phyloP scores from a whole-genome alignment of 2,888 invertebrate species.

The Cremastobaeus sp. region DNA sequence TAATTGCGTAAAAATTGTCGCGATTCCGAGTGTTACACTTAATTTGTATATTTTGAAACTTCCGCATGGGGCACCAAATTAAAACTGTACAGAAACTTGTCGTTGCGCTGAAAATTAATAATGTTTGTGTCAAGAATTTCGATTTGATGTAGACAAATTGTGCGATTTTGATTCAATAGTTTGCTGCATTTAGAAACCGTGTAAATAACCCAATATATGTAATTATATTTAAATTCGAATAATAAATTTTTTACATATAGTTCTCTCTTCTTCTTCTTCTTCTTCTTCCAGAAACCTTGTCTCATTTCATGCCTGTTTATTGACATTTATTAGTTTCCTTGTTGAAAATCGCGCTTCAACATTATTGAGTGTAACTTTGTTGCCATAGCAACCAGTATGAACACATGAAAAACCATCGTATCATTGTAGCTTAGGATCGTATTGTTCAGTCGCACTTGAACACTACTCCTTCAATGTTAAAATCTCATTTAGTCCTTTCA shows the following conservation, averaged over 20 bases:
- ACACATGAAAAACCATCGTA: constrained; percentile 70
- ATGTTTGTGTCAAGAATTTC: background rate
- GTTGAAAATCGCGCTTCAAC: constrained; percentile 8
- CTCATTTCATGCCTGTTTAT: background rate
- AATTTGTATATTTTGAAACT: too few relatives aligned
- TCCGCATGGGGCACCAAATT: too few relatives aligned
- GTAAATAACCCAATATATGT: constrained; percentile 40
- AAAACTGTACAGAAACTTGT: too few relatives aligned
- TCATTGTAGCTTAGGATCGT: constrained; percentile 44
- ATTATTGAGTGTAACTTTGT: constrained; percentile 55
- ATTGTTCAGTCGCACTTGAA: constrained; percentile 10
- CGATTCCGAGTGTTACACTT: too few relatives aligned
- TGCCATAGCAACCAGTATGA: constrained; percentile 68
- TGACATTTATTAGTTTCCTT: background rate
- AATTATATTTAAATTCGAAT: constrained; percentile 46
- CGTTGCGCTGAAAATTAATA: background rate
- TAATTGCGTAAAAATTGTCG: background rate
- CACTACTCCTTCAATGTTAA: background rate
- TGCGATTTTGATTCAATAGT: constrained; percentile 16
- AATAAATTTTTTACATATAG: constrained; percentile 33
- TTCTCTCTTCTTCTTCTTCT: background rate
- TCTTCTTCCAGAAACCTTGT: background rate
- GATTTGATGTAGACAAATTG: background rate
- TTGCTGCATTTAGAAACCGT: constrained; percentile 34
- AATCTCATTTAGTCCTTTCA: constrained; percentile 1